Conservation (phyloP, 2,113 vertebrate species). For the Semnornis frantzii region DNA sequence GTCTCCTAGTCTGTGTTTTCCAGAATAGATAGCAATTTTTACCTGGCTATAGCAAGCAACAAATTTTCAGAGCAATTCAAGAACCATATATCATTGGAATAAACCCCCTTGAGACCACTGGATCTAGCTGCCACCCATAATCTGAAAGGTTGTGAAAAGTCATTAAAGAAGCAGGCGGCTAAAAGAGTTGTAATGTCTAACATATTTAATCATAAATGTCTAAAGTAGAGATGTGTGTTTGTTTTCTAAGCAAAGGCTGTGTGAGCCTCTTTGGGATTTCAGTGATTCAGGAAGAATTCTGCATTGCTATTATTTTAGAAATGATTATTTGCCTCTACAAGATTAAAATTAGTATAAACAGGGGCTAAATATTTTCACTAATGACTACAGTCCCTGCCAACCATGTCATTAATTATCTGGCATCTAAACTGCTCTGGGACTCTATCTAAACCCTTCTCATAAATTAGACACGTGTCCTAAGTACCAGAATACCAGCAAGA, state of each 20-base stretch:
- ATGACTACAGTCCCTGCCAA: not conserved
- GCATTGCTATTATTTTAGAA: not conserved
- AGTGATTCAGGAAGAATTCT: not conserved
- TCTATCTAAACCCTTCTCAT: not conserved
- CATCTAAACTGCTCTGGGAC: not conserved
- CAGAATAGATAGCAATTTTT: conserved; percentile 6
- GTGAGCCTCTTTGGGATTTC: not conserved
- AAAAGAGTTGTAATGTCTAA: not conserved
- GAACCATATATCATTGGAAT: not conserved
- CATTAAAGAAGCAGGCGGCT: not conserved
- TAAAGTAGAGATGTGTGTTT: not conserved
- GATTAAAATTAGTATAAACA: not conserved
- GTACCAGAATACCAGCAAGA: not conserved
- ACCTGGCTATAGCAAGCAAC: not conserved
- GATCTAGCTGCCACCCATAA: not conserved
- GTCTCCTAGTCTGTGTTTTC: conserved; percentile 21
- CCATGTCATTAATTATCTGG: not conserved
- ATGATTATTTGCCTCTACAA: not conserved
- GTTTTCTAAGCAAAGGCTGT: not conserved
- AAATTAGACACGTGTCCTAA: not conserved
- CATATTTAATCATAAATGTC: not conserved
- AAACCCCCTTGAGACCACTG: not conserved
- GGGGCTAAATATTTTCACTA: not conserved
- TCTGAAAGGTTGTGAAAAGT: not conserved
- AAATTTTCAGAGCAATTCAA: not conserved